phyloP scores from a whole-genome alignment of 2,888 invertebrate species.

The Helobdella robusta region DNA sequence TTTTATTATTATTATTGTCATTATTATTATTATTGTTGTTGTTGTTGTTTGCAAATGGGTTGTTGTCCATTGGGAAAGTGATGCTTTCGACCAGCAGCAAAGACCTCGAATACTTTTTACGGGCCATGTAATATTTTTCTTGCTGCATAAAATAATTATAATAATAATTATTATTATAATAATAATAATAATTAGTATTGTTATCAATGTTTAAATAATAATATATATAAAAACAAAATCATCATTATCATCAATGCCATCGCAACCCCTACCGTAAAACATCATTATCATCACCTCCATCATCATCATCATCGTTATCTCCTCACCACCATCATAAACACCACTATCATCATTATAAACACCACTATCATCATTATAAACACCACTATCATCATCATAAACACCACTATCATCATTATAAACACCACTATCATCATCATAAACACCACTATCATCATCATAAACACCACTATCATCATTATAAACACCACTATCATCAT shows the following conservation, averaged over 20 bases:
- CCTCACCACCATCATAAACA: too few species aligned
- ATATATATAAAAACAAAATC: neutral
- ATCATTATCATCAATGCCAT: neutral
- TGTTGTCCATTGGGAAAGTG: neutral
- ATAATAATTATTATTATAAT: neutral
- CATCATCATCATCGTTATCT: too few species aligned
- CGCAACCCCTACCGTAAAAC: neutral
- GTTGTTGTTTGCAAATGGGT: neutral
- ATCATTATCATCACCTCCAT: too few species aligned
- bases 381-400: too few species aligned
- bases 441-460: too few species aligned
- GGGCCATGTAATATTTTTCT: slow-evolving; percentile 8
- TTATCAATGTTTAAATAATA: neutral
- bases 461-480: too few species aligned
- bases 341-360: too few species aligned
- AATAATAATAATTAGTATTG: neutral
- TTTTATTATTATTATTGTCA: neutral
- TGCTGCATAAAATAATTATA: neutral
- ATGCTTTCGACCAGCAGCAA: slow-evolving; percentile 11
- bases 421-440: too few species aligned
- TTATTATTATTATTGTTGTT: neutral
- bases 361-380: too few species aligned
- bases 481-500: too few species aligned
- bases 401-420: too few species aligned
- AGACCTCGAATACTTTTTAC: slow-evolving; percentile 4